Percentiles rank a stretch among this genome's conserved stretches.
These are phyloP conservation scores for Gorsachius magnificus DNA, from an alignment of 2,797 vertebrate genomes.

Conservation along the genomic window DNA sequence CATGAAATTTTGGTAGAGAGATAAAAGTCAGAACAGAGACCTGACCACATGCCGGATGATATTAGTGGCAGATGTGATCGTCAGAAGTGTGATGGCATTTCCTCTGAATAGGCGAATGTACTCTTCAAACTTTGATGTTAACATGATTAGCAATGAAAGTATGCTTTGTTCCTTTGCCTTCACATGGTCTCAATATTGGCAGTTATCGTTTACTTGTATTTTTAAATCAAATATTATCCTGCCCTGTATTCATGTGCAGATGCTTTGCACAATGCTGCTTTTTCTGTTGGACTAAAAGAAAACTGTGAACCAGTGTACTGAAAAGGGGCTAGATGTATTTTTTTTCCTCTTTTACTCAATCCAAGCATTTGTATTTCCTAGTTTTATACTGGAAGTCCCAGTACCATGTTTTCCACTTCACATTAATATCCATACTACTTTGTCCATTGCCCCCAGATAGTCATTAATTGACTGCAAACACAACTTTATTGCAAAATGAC, in stretches of 20 bases:
- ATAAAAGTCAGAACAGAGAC: constrained; percentile 76
- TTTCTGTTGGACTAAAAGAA: constrained; percentile 41
- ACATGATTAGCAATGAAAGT: constrained; percentile 86
- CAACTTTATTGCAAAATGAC: constrained; percentile 72
- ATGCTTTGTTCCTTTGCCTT: constrained; percentile 88
- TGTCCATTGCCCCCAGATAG: constrained; percentile 56
- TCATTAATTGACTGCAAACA: constrained; percentile 72
- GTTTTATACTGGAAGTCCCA: constrained; percentile 35
- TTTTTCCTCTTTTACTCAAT: neutral
- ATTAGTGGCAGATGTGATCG: constrained; percentile 85
- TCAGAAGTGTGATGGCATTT: constrained; percentile 89
- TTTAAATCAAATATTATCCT: constrained; percentile 72
- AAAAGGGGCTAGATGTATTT: constrained; percentile 41
- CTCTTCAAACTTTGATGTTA: constrained; percentile 88
- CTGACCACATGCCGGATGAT: constrained; percentile 79
- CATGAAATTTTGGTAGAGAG: constrained; percentile 73
- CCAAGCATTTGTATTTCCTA: constrained; percentile 28
- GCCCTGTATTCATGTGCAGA: constrained; percentile 58
- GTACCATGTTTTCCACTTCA: neutral
- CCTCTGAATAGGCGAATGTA: constrained; percentile 86
- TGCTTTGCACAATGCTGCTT: constrained; percentile 49
- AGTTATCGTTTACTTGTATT: constrained; percentile 76
- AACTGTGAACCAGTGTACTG: constrained; percentile 43
- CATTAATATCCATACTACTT: neutral
- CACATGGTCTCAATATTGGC: constrained; percentile 84